A percentile compares a stretch with the other conserved stretches of the same genome.
These are phyloP conservation scores for Hemistola chrysoprasaria DNA, from an alignment of 2,888 invertebrate species.

Conservation along the genomic window DNA sequence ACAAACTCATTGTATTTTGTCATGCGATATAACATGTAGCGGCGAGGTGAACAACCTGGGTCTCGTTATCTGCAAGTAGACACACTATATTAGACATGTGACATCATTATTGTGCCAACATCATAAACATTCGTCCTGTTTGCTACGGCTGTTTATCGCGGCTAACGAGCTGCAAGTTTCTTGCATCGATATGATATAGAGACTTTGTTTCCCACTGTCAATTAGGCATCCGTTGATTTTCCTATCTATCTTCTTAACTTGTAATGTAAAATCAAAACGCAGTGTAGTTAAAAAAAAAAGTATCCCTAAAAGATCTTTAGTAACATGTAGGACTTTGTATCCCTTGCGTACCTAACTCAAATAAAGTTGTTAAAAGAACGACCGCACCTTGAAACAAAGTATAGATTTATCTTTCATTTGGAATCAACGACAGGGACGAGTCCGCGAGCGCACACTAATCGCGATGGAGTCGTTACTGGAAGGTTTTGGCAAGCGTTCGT, in stretches of 20 bases:
- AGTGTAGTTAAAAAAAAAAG: no score
- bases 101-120: slow-evolving; percentile 67
- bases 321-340: no score
- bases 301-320: no score
- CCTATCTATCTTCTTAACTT: no score
- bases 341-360: not conserved
- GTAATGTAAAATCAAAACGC: no score
- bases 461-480: slow-evolving; percentile 30
- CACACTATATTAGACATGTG: slow-evolving; percentile 67
- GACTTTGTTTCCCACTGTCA: slow-evolving; percentile 9
- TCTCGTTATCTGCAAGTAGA: slow-evolving; percentile 67
- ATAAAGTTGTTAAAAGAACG: slow-evolving; percentile 9
- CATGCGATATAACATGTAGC: slow-evolving; percentile 56
- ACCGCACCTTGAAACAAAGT: slow-evolving; percentile 22
- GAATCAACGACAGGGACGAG: slow-evolving; percentile 28
- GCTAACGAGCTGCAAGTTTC: slow-evolving; percentile 29
- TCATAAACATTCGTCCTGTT: slow-evolving; percentile 49
- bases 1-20: slow-evolving; percentile 57
- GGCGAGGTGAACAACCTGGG: slow-evolving; percentile 65
- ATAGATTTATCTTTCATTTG: slow-evolving; percentile 32
- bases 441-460: slow-evolving; percentile 17
- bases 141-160: slow-evolving; percentile 44
- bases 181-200: slow-evolving; percentile 20
- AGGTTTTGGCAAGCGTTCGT: slow-evolving; percentile 36
- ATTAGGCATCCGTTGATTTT: no score